These are phyloP conservation scores for Steinernema feltiae DNA, from an alignment of 1,140 invertebrate species.

Conservation along the genomic window DNA sequence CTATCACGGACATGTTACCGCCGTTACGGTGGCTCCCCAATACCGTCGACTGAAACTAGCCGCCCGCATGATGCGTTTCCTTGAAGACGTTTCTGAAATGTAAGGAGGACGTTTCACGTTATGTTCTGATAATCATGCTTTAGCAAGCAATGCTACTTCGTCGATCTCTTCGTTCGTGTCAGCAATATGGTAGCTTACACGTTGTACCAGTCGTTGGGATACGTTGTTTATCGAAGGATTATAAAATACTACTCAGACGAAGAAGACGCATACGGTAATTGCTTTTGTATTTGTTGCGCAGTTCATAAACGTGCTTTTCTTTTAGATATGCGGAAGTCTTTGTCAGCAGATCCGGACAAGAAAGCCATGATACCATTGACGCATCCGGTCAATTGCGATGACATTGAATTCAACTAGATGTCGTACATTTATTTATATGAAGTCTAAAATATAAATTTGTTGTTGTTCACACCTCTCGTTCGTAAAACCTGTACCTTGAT, in stretches of 20 bases:
- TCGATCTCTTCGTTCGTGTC: constrained; percentile 95
- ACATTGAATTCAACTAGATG: constrained; percentile 68
- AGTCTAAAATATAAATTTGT: too few species aligned
- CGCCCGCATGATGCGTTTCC: constrained; percentile 82
- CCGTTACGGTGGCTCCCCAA: constrained; percentile 87
- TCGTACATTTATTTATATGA: neutral
- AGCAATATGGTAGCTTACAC: constrained; percentile 85
- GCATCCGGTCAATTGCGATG: constrained; percentile 87
- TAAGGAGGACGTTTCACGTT: constrained; percentile 58
- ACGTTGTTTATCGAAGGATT: constrained; percentile 89
- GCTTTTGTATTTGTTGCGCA: neutral
- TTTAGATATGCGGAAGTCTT: constrained; percentile 93
- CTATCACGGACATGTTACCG: constrained; percentile 98
- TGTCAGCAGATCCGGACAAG: constrained; percentile 82
- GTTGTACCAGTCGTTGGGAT: constrained; percentile 91
- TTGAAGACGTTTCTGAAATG: constrained; percentile 94
- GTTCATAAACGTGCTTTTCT: constrained; percentile 18
- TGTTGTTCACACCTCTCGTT: neutral
- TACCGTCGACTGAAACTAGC: constrained; percentile 84
- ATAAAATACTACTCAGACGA: constrained; percentile 95
- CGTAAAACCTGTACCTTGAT: neutral
- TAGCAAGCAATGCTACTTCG: constrained; percentile 90
- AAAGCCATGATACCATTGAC: constrained; percentile 84
- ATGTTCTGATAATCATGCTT: constrained; percentile 41
- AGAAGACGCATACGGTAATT: constrained; percentile 92